Evolutionary conservation across 2,113 vertebrate species (phyloP).

Genomic region (Prinia subflava): DNA sequence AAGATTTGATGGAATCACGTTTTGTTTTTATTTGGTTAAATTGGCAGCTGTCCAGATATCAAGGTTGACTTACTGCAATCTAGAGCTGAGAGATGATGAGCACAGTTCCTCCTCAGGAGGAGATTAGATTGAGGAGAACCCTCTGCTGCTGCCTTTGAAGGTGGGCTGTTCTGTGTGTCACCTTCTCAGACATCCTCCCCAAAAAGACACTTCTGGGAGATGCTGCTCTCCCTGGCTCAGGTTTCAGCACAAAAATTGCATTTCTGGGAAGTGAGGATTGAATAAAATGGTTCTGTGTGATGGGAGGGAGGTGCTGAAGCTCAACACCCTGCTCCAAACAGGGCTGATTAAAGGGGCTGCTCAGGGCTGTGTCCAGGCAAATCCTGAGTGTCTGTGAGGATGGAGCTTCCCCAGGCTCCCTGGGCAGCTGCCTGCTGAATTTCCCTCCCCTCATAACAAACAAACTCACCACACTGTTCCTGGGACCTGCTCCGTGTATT

Average conservation of each 20-base stretch:
- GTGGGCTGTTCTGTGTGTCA: neutral
- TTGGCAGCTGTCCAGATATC: neutral
- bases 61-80: neutral
- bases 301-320: neutral
- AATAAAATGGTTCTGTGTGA: neutral
- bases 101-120: neutral
- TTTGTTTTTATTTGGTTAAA: neutral
- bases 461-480: fast-evolving
- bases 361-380: neutral
- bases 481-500: neutral
- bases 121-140: neutral
- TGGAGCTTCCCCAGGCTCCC: neutral
- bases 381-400: neutral
- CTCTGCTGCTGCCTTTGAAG: neutral
- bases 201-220: neutral
- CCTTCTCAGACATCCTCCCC: neutral
- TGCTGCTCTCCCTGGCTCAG: fast-evolving
- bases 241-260: neutral
- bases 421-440: neutral
- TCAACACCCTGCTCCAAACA: neutral
- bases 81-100: neutral
- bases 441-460: neutral
- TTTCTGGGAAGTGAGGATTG: neutral
- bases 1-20: neutral
- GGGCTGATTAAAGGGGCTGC: neutral